Evolutionary conservation across 2,888 invertebrate genomes (phyloP).

Genomic region (Lasioglossum vierecki): DNA sequence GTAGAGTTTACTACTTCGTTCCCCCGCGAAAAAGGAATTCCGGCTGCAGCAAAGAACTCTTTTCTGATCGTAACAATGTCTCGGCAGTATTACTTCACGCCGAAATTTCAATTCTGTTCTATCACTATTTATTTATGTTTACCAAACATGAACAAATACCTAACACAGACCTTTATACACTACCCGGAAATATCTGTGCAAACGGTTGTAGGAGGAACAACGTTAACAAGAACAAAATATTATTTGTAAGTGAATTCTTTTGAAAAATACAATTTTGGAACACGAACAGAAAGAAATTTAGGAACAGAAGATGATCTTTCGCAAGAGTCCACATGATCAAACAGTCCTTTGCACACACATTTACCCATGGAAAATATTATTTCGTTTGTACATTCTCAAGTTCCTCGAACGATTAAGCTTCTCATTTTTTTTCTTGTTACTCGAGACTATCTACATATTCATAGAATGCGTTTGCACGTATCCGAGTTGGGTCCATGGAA

Average conservation of each 20-base stretch:
- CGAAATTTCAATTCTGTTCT: neutral
- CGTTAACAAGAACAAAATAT: too few species aligned
- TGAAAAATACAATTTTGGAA: too few species aligned
- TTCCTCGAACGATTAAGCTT: neutral
- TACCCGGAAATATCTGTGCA: neutral
- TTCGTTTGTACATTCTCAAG: neutral
- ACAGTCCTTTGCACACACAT: too few species aligned
- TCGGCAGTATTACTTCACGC: neutral
- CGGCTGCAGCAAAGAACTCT: slow-evolving; percentile 4
- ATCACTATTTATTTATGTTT: neutral
- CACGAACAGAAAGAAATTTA: too few species aligned
- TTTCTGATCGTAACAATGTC: neutral
- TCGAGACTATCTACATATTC: too few species aligned
- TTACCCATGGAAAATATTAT: too few species aligned
- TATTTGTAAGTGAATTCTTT: too few species aligned
- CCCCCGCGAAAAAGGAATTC: slow-evolving; percentile 7
- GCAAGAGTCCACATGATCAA: too few species aligned
- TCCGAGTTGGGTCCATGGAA: too few species aligned
- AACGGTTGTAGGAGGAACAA: too few species aligned
- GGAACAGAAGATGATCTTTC: too few species aligned
- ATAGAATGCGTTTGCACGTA: too few species aligned
- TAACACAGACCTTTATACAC: neutral
- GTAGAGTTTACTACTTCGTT: slow-evolving; percentile 4
- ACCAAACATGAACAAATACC: neutral
- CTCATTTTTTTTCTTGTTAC: neutral